Conservation (phyloP, 2,113 vertebrate genomes). For the Telmatochromis sp. region DNA sequence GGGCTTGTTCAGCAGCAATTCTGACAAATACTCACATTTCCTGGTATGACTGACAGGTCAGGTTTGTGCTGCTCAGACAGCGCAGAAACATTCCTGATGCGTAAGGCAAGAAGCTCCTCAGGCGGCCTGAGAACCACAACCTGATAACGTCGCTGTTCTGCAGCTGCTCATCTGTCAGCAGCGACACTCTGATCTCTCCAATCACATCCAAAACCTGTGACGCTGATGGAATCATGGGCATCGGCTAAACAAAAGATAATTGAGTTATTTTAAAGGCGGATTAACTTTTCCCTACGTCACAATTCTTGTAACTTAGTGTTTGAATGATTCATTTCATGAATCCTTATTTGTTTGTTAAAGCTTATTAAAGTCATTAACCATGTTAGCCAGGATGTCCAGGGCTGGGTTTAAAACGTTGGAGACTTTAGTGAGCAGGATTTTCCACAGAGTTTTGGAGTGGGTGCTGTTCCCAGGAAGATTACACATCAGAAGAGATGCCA, state of each 20-base stretch:
- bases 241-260: constrained; percentile 7
- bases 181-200: constrained; percentile 35
- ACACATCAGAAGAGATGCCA: constrained; percentile 54
- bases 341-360: not conserved
- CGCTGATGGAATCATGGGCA: not conserved
- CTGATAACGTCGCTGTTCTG: constrained; percentile 18
- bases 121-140: constrained; percentile 38
- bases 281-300: not conserved
- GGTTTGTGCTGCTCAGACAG: constrained; percentile 53
- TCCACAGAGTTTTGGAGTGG: constrained; percentile 55
- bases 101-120: constrained; percentile 40
- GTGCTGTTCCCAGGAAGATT: constrained; percentile 37
- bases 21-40: constrained; percentile 42
- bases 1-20: not conserved
- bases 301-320: not conserved
- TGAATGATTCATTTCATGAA: not conserved
- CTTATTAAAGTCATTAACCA: not conserved
- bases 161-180: constrained; percentile 44
- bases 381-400: constrained; percentile 43
- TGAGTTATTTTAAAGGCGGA: not conserved
- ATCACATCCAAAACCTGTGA: constrained; percentile 49
- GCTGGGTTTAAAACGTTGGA: constrained; percentile 46
- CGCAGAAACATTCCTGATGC: constrained; percentile 46
- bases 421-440: constrained; percentile 54
- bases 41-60: constrained; percentile 66